Conservation (phyloP, 2,888 invertebrate species). For the Lasioglossum morio region DNA sequence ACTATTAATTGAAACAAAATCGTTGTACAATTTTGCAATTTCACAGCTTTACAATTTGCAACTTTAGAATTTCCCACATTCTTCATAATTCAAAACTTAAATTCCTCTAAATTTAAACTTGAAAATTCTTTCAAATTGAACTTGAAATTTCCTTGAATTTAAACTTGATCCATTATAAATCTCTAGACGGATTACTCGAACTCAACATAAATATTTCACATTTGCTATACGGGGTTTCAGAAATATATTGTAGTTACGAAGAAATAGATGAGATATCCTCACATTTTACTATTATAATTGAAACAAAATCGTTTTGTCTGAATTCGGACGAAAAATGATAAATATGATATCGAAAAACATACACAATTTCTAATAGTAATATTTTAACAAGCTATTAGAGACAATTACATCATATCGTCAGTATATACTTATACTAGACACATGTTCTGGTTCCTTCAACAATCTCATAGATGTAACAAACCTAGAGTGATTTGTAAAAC, state of each 20-base stretch:
- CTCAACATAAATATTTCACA: conserved; percentile 39
- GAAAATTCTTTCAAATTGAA: too few species aligned
- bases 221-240: conserved; percentile 27
- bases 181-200: conserved; percentile 53
- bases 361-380: conserved; percentile 45
- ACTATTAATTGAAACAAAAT: conserved; percentile 23
- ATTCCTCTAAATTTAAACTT: too few species aligned
- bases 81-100: too few species aligned
- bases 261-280: conserved; percentile 25
- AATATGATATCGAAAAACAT: conserved; percentile 38
- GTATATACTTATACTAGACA: conserved; percentile 66
- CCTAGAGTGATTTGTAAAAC: conserved; percentile 50
- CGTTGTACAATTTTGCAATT: too few species aligned
- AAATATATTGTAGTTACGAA: conserved; percentile 41
- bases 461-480: conserved; percentile 73
- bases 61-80: too few species aligned
- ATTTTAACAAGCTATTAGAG: conserved; percentile 56
- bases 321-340: conserved; percentile 14
- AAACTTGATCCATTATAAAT: conserved; percentile 64
- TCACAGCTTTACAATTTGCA: too few species aligned
- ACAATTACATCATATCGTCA: conserved; percentile 63
- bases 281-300: conserved; percentile 13
- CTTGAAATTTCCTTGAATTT: too few species aligned
- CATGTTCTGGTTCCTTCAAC: conserved; percentile 65
- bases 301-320: conserved; percentile 27